Evolutionary conservation across 2,113 vertebrate genomes (phyloP).

Genomic region (Hemiscyllium ocellatum): DNA sequence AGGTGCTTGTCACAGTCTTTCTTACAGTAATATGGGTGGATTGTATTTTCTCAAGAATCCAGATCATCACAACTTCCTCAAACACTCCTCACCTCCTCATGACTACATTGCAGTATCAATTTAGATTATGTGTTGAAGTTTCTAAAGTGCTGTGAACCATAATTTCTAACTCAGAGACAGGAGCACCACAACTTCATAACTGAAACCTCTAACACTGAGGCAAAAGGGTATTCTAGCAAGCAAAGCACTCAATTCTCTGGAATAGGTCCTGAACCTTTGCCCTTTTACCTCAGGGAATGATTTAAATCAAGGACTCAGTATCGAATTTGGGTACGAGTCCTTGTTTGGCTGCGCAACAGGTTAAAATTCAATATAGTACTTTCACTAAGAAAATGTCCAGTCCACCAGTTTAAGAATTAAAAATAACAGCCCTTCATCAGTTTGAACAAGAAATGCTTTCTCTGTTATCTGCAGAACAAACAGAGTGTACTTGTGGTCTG

Average conservation of each 20-base stretch:
- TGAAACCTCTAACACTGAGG: not conserved
- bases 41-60: no score
- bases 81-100: not conserved
- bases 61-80: no score
- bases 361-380: not conserved
- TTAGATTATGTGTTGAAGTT: not conserved
- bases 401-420: not conserved
- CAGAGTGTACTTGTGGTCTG: not conserved
- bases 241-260: not conserved
- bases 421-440: not conserved
- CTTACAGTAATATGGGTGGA: no score
- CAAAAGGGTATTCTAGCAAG: not conserved
- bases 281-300: not conserved
- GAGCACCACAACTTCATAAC: not conserved
- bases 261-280: not conserved
- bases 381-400: not conserved
- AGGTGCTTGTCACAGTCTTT: no score
- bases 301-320: not conserved
- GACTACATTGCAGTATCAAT: not conserved
- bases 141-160: not conserved
- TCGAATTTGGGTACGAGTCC: not conserved
- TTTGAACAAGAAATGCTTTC: not conserved
- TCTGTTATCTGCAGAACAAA: not conserved
- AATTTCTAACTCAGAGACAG: not conserved
- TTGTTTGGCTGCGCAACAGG: not conserved